Percentiles rank a stretch among this genome's conserved stretches.
phyloP scores from a whole-genome alignment of 2,888 invertebrate species.

The Aleiodes leptofemur region DNA sequence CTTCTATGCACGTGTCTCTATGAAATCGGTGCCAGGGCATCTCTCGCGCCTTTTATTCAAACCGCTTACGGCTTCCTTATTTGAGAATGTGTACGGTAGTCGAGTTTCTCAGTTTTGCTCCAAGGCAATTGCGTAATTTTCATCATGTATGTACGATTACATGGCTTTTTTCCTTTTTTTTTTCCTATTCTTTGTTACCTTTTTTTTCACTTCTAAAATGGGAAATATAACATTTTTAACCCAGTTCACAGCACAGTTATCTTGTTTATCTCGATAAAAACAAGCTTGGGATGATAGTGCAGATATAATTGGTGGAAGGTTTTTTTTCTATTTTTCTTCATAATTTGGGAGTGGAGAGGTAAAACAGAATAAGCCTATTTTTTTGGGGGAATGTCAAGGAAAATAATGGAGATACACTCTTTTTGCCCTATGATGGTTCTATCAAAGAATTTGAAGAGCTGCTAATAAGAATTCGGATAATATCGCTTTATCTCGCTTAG shows the following conservation, averaged over 20 bases:
- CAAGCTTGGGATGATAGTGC: neutral
- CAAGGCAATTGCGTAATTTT: slow-evolving; percentile 31
- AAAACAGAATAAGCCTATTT: too few species aligned
- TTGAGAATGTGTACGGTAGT: slow-evolving; percentile 36
- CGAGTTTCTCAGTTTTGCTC: slow-evolving; percentile 6
- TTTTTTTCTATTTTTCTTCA: too few species aligned
- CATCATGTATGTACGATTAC: slow-evolving; percentile 18
- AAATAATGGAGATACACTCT: too few species aligned
- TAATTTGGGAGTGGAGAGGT: too few species aligned
- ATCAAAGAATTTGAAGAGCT: too few species aligned
- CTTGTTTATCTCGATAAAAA: neutral
- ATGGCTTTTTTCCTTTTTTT: neutral
- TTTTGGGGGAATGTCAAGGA: too few species aligned
- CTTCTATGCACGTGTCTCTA: slow-evolving; percentile 41
- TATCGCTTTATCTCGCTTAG: too few species aligned
- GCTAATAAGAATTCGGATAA: too few species aligned
- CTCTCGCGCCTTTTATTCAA: slow-evolving; percentile 10
- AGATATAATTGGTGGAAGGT: neutral
- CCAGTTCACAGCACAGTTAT: slow-evolving; percentile 30
- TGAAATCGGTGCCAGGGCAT: slow-evolving; percentile 40
- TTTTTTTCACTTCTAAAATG: neutral
- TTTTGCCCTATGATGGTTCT: too few species aligned
- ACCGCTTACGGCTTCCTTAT: slow-evolving; percentile 39
- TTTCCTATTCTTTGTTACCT: neutral
- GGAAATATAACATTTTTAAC: slow-evolving; percentile 13